phyloP scores from a whole-genome alignment of 2,113 vertebrate genomes.

The Perca fluviatilis region DNA sequence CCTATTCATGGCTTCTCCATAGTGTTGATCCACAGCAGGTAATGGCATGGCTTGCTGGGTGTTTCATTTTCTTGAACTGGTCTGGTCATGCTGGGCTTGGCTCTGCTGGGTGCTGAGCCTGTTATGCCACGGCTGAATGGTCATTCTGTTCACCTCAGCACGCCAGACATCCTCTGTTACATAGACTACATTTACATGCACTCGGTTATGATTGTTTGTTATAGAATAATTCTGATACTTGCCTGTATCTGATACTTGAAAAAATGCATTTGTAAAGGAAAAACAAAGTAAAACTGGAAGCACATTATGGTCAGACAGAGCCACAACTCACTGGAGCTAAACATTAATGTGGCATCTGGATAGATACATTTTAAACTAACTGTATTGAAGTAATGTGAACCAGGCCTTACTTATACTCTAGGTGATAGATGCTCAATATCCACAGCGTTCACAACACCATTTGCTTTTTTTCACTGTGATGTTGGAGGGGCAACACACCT shows the following conservation, averaged over 20 bases:
- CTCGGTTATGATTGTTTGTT: not conserved
- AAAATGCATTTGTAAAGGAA: not conserved
- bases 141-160: slow-evolving; percentile 25
- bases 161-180: slow-evolving; percentile 1
- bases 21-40: slow-evolving; percentile 52
- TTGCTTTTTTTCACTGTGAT: not conserved
- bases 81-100: slow-evolving; percentile 27
- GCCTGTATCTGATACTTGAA: too few species aligned
- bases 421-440: not conserved
- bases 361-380: not conserved
- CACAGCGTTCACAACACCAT: not conserved
- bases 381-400: not conserved
- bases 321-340: not conserved
- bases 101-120: slow-evolving; percentile 15
- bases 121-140: slow-evolving; percentile 15
- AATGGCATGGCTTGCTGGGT: slow-evolving; percentile 52
- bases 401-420: not conserved
- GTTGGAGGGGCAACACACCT: not conserved
- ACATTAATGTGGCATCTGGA: not conserved
- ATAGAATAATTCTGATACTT: not conserved
- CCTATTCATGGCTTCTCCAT: slow-evolving; percentile 4
- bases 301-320: not conserved
- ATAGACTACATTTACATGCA: not conserved
- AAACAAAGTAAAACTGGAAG: not conserved
- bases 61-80: slow-evolving; percentile 62